These are phyloP conservation scores for Cassiopea xamachana DNA, from an alignment of 30 jellyfish, hydroid and myxozoan species.

Conservation along the genomic window DNA sequence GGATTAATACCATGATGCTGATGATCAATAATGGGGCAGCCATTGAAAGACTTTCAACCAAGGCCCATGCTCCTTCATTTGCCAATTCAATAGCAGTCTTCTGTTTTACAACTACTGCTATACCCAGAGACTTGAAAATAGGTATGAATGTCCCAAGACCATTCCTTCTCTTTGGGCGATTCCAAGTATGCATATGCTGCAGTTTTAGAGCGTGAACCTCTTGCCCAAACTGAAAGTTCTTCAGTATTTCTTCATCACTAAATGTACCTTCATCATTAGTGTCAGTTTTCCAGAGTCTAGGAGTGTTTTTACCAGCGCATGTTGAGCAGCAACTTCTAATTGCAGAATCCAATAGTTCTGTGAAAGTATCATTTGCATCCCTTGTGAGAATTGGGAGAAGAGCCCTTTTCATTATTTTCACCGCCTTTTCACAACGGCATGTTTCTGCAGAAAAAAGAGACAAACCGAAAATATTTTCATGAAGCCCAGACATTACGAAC, in stretches of 20 bases:
- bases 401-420: constrained; percentile 2
- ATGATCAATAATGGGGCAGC: constrained; percentile 14
- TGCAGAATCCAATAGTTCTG: constrained; percentile 5
- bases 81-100: not conserved
- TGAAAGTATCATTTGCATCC: constrained; percentile 17
- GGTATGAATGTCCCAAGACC: constrained; percentile 42
- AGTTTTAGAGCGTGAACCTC: constrained; percentile 42
- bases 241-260: constrained; percentile 25
- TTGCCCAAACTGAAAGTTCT: constrained; percentile 26
- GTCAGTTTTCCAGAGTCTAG: constrained; percentile 27
- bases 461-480: not conserved
- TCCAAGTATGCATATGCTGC: constrained; percentile 7
- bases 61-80: constrained; percentile 15
- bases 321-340: constrained; percentile 37
- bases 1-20: not conserved
- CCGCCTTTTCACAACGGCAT: constrained; percentile 42
- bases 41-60: constrained; percentile 1
- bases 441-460: constrained; percentile 21
- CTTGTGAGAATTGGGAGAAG: constrained; percentile 22
- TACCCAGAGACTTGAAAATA: constrained; percentile 31
- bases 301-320: constrained; percentile 5
- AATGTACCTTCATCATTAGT: constrained; percentile 37
- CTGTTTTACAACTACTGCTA: constrained; percentile 5
- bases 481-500: not conserved
- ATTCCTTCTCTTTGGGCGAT: not conserved